Conservation (phyloP, 1,140 invertebrate genomes). For the Neuroterus valhalla region DNA sequence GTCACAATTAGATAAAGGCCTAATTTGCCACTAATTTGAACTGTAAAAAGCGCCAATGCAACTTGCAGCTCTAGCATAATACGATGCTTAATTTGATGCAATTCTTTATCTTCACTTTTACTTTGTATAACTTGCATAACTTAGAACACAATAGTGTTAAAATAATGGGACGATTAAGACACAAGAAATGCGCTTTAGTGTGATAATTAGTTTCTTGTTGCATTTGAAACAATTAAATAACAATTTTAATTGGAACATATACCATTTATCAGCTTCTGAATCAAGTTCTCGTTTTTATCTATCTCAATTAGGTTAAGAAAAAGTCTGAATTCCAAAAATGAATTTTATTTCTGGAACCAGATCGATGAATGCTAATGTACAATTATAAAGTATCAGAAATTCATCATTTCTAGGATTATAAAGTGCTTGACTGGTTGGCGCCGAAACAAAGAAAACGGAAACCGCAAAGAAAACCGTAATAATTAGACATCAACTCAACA, state of each 20-base stretch:
- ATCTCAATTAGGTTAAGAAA: no score
- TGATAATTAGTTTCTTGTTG: background rate
- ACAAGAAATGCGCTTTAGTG: background rate
- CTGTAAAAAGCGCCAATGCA: background rate
- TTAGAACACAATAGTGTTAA: background rate
- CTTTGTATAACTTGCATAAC: slow-evolving; percentile 19
- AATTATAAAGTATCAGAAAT: background rate
- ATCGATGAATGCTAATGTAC: background rate
- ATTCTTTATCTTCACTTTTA: slow-evolving; percentile 6
- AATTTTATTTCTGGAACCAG: background rate
- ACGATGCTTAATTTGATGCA: background rate
- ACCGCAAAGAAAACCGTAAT: slow-evolving; percentile 40
- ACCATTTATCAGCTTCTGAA: no score
- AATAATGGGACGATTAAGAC: background rate
- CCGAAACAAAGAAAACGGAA: slow-evolving; percentile 18
- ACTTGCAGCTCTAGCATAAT: no score
- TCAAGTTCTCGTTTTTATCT: no score
- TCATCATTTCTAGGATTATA: slow-evolving; percentile 3
- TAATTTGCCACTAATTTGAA: background rate
- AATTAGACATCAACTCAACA: slow-evolving; percentile 34
- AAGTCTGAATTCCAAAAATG: no score
- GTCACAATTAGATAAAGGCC: background rate
- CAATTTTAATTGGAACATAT: no score
- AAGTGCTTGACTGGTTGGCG: background rate
- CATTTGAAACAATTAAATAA: no score